Evolutionary conservation across 2,888 invertebrate species (phyloP), one percentile per base, ranked within the genome.

Genomic region (Platerodrilus igneus): DNA sequence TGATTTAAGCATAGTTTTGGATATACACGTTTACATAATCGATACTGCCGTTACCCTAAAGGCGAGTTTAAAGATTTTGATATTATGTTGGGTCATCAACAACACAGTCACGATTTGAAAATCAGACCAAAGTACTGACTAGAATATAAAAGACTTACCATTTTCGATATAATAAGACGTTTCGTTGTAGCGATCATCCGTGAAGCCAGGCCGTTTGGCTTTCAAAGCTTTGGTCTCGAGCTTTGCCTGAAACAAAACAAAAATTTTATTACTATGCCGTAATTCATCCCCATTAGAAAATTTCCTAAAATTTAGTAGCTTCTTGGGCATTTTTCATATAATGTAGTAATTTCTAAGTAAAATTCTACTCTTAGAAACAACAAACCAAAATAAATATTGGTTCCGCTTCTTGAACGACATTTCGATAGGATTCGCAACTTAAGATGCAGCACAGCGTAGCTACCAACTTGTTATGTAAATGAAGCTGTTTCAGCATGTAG

Each of bases 151-250:
- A 40, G 52, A 71, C 80, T 80, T 69, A 91, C 93, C 90, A 76
- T 93, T 92, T 76, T 94, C 93, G 60, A 90, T 86, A 71, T 91
- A 93, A 71, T 93, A 94, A 37, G 91, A 90, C 11, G 93, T 92
- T 73, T 92, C 92, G 71, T 90, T 88, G 76, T 91, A 91, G 56
- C 90, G 78, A 67, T 91, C 90, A 70, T 91, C 90, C 20, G 89
- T 90, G 70, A 90, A 90, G 53, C 90, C 90, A 1, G 90, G 91
- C 68, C 91, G 78, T 70, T 89, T 90, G 41, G 90, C 90, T 71
- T 90, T 91, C 56, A 89, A 68, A 32, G 89, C 89, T 72, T 90
- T 91, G 57, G 90, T 89, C 75, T 91, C 90, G 66, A 90, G 74
- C 74, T 90, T 91, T 21, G 88, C 87, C 87, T 88, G 79, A 32